Evolutionary conservation across 2,888 invertebrate species (phyloP), one percentile per base, ranked within the genome.

Genomic region (Mongoloraphidia duomilia): DNA sequence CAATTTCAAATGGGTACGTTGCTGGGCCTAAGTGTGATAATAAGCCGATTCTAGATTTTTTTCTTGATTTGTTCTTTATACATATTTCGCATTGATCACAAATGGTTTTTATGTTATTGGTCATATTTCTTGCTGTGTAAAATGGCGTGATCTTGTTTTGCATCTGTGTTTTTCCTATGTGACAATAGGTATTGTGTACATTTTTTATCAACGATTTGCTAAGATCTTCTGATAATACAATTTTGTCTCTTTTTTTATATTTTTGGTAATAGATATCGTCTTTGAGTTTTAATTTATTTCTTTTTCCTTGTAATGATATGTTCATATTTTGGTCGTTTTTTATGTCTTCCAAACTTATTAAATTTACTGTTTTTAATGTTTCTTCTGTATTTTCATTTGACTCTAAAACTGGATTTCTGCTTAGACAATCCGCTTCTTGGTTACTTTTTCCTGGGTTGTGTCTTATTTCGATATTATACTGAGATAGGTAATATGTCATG

Each of bases 21-120:
- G 55, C 57, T 41, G 56, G 55, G 13, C 55, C 56, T 38, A 58
- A 47, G 8, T 55, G 44, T 14, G 57, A 57, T 51, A 58, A 47
- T 39, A 55, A 34, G 11, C 55, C 56, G 46, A 55, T 47, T 49
- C 54, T 55, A 9, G 47, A 26, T 40, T 54, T 50, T 40, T 53
- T 50, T 56, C 61, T 55, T 33, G 58, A 54, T 53, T 62, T 61
- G 45, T 62, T 63, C 48, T 57, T 55, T 47, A 55, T 58, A 44
- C 61, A 60, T 14, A 52, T 52, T 42, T 54, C 47, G 49, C 52
- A 53, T 36, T 36, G 41, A 46, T 49, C 43, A 43, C 53, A 53
- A 36, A 43, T 35, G 8, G 43, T 46, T 35, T 53, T 48, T 44
- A 54, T 53, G 13, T 47, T 45, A 40, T 49, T 17, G 11, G 35